Conservation (phyloP, 2,113 vertebrate species). For the Mesocricetus auratus region DNA sequence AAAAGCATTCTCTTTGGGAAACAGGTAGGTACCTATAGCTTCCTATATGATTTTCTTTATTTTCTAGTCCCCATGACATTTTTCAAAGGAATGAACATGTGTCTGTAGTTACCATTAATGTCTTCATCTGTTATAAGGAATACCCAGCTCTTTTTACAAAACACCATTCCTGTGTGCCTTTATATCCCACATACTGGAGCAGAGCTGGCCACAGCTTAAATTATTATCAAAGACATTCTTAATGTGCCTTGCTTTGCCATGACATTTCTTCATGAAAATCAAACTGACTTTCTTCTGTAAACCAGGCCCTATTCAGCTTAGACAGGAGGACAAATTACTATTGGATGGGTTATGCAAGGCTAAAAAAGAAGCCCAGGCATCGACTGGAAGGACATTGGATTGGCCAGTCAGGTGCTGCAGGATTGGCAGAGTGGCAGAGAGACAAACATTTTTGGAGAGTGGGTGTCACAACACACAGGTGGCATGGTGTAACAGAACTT, state of each 20-base stretch:
- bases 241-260: neutral
- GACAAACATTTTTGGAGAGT: neutral
- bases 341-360: neutral
- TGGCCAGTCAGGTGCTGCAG: neutral
- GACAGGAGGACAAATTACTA: neutral
- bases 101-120: neutral
- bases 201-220: neutral
- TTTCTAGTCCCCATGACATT: neutral
- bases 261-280: slow-evolving; percentile 40
- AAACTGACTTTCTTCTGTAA: slow-evolving; percentile 22
- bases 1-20: neutral
- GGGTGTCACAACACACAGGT: neutral
- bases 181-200: neutral
- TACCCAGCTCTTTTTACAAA: neutral
- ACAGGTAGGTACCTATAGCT: neutral
- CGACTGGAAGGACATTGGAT: neutral
- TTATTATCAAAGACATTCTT: neutral
- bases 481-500: neutral
- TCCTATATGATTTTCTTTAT: neutral
- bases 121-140: neutral
- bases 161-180: neutral
- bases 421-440: neutral
- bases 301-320: neutral
- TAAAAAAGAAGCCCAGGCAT: neutral
- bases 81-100: slow-evolving; percentile 29